Evolutionary conservation across 2,113 vertebrate genomes (phyloP).

Genomic region (Camelus dromedarius): DNA sequence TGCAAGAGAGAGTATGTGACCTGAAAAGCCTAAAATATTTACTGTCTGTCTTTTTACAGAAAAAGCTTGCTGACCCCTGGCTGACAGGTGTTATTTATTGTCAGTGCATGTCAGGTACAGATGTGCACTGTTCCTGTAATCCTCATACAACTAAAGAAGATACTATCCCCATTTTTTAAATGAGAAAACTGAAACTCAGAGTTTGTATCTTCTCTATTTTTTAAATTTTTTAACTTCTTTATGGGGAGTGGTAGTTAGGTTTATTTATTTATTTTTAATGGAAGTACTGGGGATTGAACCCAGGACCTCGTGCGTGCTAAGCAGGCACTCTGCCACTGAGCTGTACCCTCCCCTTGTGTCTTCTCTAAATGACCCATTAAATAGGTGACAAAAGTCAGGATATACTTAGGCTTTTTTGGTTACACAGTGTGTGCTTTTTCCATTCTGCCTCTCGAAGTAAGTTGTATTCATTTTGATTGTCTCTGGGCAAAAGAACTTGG

Average conservation of each 20-base stretch:
- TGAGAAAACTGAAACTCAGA: background rate
- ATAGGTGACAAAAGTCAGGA: background rate
- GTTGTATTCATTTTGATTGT: background rate
- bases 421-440: background rate
- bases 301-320: too few species aligned
- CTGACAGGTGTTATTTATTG: background rate
- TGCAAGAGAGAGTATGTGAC: background rate
- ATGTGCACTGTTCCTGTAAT: background rate
- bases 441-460: background rate
- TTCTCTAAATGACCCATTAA: background rate
- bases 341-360: background rate
- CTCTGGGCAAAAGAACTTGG: background rate
- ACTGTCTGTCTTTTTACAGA: background rate
- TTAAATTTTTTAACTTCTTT: too few species aligned
- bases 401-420: background rate
- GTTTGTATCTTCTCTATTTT: background rate
- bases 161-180: background rate
- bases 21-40: background rate
- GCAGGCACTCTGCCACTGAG: too few species aligned
- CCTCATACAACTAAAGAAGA: background rate
- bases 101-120: background rate
- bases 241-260: too few species aligned
- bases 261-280: too few species aligned
- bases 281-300: too few species aligned
- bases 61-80: background rate